Percentiles rank a stretch among this genome's conserved stretches.
Conservation (phyloP, 1,140 invertebrate genomes). For the Heliconius hewitsoni region DNA sequence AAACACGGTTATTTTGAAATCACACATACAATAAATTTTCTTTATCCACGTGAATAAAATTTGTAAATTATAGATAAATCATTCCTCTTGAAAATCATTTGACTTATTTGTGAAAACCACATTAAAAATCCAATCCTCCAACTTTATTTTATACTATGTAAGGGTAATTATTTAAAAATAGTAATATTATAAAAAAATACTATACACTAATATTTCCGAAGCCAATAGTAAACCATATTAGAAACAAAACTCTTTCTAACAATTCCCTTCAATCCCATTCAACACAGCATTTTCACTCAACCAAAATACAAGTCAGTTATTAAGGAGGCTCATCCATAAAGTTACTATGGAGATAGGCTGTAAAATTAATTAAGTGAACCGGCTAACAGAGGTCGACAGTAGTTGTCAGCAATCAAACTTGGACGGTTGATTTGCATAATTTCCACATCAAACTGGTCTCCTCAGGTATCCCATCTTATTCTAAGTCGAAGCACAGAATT, state of each 20-base stretch:
- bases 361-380: slow-evolving; percentile 47
- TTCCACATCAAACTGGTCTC: slow-evolving; percentile 44
- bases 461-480: slow-evolving; percentile 36
- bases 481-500: slow-evolving; percentile 31
- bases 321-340: slow-evolving; percentile 23
- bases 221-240: neutral
- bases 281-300: neutral
- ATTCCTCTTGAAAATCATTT: too few species aligned
- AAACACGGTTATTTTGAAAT: too few species aligned
- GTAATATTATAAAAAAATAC: too few species aligned
- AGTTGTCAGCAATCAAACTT: slow-evolving; percentile 55
- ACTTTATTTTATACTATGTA: too few species aligned
- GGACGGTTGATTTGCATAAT: slow-evolving; percentile 55
- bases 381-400: slow-evolving; percentile 41
- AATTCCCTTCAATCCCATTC: neutral
- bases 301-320: slow-evolving; percentile 12
- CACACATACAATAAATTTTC: too few species aligned
- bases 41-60: too few species aligned
- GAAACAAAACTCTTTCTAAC: neutral
- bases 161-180: too few species aligned
- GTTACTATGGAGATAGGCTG: slow-evolving; percentile 35
- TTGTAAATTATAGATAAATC: too few species aligned
- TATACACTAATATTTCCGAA: too few species aligned
- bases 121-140: too few species aligned
- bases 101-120: too few species aligned